Base-by-base conservation (phyloP, 2,113 vertebrate genomes). In the Caretta caretta region DNA sequence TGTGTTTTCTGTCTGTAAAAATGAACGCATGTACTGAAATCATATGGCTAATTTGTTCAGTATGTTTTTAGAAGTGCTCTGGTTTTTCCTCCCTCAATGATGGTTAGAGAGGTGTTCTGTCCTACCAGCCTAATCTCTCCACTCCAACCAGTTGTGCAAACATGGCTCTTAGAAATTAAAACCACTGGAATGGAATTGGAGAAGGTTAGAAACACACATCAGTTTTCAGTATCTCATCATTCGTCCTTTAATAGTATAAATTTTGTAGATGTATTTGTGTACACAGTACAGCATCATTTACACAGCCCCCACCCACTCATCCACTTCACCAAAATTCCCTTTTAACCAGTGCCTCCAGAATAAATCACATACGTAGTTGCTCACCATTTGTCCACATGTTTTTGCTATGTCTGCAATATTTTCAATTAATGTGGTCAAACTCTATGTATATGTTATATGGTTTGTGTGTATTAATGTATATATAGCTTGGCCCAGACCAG, bases 131-230 rank as follows among this genome's bases (percentile, higher is more conserved):
- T 97, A 96, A 98, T 95, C 83, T 97, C 80, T 96, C 84, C 90
- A 82, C 95, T 97, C 84, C 86, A 97, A 80, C 76, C 89, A 97
- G 94, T 97, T 97, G 95, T 97, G 38, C 94, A 98, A 97, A 97
- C 93, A 96, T 59, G n/a, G 25, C 83, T 92, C 92, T 96, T 85
- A 90, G 88, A 93, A 96, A 96, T 86, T 7, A 92, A 97, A 96
- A 87, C 83, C 9, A 0, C 95, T 97, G 86, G 24, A 92, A 93
- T 86, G 92, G 72, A 92, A 79, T 48, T 48, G 22, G 9, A 62
- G 54, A 90, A 95, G 51, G 38, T 90, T 92, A 97, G 96, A 97
- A 92, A 81, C 51, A 92, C n/a, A 95, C 80, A 84, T 49, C 35
- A 80, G 3, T 29, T 96, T 91, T 89, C 69, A 83, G 53, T 89